These are phyloP conservation scores for Petrolisthes cinctipes DNA, from an alignment of 2,888 invertebrate genomes.

Conservation along the genomic window DNA sequence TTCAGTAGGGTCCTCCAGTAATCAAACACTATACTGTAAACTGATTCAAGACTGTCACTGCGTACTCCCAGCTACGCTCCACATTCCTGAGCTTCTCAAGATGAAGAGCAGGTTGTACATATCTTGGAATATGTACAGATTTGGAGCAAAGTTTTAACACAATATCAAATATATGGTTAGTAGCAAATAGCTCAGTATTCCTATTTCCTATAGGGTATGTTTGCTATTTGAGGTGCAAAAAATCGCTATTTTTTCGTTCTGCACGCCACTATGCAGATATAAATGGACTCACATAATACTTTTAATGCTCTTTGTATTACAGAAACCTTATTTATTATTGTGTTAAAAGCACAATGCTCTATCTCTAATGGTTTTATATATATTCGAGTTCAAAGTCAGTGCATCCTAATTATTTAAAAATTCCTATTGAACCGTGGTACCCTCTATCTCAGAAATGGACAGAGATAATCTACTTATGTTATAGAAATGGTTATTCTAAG, in stretches of 20 bases:
- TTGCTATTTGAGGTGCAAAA: not conserved
- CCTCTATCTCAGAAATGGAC: not conserved
- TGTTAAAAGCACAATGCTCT: not conserved
- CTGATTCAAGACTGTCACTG: no score
- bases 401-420: not conserved
- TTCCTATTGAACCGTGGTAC: not conserved
- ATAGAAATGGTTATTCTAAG: not conserved
- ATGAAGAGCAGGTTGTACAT: no score
- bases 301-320: not conserved
- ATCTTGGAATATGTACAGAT: no score
- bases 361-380: not conserved
- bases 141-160: no score
- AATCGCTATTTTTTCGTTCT: not conserved
- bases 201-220: no score
- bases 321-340: not conserved
- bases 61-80: no score
- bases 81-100: no score
- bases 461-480: not conserved
- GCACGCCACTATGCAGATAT: not conserved
- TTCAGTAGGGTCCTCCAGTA: no score
- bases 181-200: no score
- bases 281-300: not conserved
- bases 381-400: not conserved
- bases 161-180: no score
- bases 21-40: no score